Base-by-base conservation (phyloP, 1,140 invertebrate species). In the Globodera ellingtonae region DNA sequence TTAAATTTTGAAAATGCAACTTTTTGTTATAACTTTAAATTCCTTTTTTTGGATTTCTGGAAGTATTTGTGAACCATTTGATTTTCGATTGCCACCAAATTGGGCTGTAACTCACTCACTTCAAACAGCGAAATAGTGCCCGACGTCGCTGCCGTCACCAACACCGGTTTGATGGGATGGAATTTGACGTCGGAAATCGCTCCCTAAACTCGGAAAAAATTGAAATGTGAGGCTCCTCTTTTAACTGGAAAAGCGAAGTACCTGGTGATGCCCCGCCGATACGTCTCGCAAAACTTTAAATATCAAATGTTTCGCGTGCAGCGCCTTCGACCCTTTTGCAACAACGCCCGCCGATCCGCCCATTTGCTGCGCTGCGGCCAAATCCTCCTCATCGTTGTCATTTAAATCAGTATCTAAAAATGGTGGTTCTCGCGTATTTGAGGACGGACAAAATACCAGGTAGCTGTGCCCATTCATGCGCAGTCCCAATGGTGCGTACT, bases 81-180 rank as follows among this genome's bases (percentile, higher is more conserved):
- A n/a, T n/a, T n/a, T 24, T 24, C 24, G 24, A 24, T 24, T 24
- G 0, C n/a, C 65, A 47, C 46, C n/a, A 46, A 13, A 8, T 56
- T 18, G 66, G 78, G 15, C 10, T 35, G 35, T 35, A 35, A 35
- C 21, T 52, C n/a, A 75, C 69, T 48, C 8, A 84, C 84, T 62
- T 86, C 72, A 74, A 84, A 85, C 18, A 85, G 62, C 13, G 52
- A 44, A 72, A 85, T 62, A 7, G 21, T 70, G 9, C 75, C 83
- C 9, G 70, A 75, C 48, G 52, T 48, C 44, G 46, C 46, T 48
- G 59, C 84, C 9, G 75, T 82, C 6, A 81, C 78, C 50, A 85
- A 67, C 71, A 85, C 83, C n/a, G 84, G 84, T 48, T 81, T 71
- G 15, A 74, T 44, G 13, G 84, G 84, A 74, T 85, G 84, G 52